Percentiles rank a stretch among this genome's conserved stretches.
These are phyloP conservation scores for Sitta europaea DNA, from an alignment of 2,113 vertebrate species.

Conservation along the genomic window DNA sequence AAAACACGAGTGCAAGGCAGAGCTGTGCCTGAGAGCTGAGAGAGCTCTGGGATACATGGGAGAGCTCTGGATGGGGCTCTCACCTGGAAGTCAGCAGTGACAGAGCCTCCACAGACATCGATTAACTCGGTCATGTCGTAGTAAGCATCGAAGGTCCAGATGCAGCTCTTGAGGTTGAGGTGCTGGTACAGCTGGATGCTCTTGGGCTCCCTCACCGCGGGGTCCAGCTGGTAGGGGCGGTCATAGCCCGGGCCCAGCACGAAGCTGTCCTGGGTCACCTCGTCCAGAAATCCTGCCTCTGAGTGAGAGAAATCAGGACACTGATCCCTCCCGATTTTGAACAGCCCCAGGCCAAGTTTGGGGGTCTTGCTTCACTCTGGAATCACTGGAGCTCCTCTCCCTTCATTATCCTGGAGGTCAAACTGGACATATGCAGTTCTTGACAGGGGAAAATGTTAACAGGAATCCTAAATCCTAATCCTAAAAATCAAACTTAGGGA, in stretches of 20 bases:
- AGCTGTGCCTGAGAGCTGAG: not conserved
- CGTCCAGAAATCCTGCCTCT: conserved; percentile 89
- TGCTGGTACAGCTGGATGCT: conserved; percentile 94
- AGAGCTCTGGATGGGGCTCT: not conserved
- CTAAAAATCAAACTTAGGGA: not conserved
- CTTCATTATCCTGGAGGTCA: not conserved
- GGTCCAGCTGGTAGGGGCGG: conserved; percentile 92
- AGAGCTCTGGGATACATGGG: rapidly evolving
- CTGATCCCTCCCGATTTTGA: rapidly evolving
- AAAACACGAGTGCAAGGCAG: rapidly evolving
- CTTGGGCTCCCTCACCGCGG: conserved; percentile 81
- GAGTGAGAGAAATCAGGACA: not conserved
- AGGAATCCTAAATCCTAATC: too few relatives aligned
- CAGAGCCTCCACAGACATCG: conserved; percentile 92
- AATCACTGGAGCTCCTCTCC: not conserved
- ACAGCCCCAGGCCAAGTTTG: not conserved
- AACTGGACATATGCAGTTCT: not conserved
- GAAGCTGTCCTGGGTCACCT: conserved; percentile 79
- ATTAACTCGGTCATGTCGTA: conserved; percentile 98
- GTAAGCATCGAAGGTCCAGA: conserved; percentile 96
- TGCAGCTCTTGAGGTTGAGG: conserved; percentile 97
- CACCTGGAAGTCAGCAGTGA: conserved; percentile 97
- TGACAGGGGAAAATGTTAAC: not conserved
- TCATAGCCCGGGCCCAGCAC: conserved; percentile 89
- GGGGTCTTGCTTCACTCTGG: not conserved